Evolutionary conservation across 2,888 invertebrate genomes (phyloP), one percentile per base, ranked within the genome.

Genomic region (Drosophila nr. medialis): DNA sequence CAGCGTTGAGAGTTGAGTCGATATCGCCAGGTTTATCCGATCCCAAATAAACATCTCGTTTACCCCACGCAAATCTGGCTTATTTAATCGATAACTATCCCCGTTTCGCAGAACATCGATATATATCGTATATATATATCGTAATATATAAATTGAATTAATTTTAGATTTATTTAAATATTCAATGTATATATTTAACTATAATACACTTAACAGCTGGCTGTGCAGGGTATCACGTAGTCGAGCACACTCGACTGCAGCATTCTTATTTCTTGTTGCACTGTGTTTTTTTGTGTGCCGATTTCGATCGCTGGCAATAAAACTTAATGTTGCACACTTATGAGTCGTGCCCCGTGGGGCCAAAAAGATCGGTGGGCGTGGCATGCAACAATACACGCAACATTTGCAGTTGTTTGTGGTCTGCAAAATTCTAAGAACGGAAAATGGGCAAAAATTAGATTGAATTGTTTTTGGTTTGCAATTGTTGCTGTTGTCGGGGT

Each of bases 391-490:
- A 45, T 45, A 58, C 86, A 86, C 83, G 89, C 86, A 86, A 84
- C 73, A 74, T 77, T 81, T 79, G 59, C 55, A 29, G 67, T 55
- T 34, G 30, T 24, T 45, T 45, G 18, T 50, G 69, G 10, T 63
- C 62, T 75, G 60, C 67, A 68, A 77, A 83, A 83, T 88, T 88
- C 88, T 77, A 53, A 72, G 83, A 86, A 85, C 79, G 59, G 71
- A 81, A 78, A 85, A 84, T 80, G 72, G 60, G 71, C 68, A 77
- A 79, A 84, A 88, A 83, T 85, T 87, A 77, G 86, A 89, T 86
- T 89, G 87, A 89, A 89, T 89, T 86, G 86, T 75, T 72, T 62
- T 56, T 45, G 54, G 64, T 4, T 24, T 49, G 75, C 79, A 81
- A 77, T 67, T 80, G 75, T 61, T 62, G 75, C 62, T 27, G 18